A percentile compares a stretch with the other conserved stretches of the same genome.
Evolutionary conservation across 2,888 invertebrate genomes (phyloP).

Genomic region (Aphelenchoides bicaudatus): DNA sequence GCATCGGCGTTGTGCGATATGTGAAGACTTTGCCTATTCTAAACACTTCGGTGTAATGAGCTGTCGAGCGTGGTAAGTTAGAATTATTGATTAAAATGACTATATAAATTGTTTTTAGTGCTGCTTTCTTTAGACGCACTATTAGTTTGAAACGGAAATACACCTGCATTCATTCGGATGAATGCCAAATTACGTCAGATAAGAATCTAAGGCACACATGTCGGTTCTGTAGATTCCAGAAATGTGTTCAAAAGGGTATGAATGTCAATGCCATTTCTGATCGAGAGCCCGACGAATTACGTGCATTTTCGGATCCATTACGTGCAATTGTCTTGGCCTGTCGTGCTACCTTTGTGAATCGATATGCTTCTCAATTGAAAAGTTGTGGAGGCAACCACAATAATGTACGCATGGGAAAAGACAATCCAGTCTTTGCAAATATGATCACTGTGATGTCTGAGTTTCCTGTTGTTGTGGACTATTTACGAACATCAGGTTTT

Average conservation of each 20-base stretch:
- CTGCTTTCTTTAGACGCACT: neutral
- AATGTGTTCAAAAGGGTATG: conserved; percentile 2
- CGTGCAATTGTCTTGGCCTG: neutral
- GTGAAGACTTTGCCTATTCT: neutral
- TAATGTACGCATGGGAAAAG: neutral
- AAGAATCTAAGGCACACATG: neutral
- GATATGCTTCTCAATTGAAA: neutral
- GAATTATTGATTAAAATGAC: neutral
- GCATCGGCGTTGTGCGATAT: neutral
- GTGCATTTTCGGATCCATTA: neutral
- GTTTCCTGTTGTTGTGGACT: neutral
- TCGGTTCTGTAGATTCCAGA: neutral
- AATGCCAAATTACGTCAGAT: too few relatives aligned
- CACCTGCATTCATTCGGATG: neutral
- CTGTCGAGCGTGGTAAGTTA: neutral
- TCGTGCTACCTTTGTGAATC: neutral
- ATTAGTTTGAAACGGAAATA: neutral
- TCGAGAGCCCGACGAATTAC: conserved; percentile 1
- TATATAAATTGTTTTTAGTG: neutral
- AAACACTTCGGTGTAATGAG: neutral
- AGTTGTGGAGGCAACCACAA: neutral
- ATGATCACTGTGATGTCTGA: neutral
- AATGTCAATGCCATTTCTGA: neutral
- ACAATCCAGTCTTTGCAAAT: neutral
- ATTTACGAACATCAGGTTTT: neutral